A percentile compares a stretch with the other conserved stretches of the same genome.
phyloP scores from a whole-genome alignment of 2,113 vertebrate species.

The Tragulus kanchil region DNA sequence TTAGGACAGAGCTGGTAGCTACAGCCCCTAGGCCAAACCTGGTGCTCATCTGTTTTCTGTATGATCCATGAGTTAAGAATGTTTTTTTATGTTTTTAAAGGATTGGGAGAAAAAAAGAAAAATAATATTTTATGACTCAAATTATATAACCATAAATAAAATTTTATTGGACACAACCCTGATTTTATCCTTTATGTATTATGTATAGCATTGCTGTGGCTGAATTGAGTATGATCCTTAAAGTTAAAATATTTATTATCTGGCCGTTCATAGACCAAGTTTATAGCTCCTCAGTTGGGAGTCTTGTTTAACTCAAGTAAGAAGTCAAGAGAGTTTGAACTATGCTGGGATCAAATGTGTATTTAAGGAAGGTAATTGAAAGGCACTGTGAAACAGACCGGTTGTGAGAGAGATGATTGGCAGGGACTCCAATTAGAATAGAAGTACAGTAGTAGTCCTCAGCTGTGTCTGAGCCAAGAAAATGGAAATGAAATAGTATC shows the following conservation, averaged over 20 bases:
- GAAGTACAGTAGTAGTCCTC: not conserved
- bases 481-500: not conserved
- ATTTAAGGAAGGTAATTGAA: conserved; percentile 15
- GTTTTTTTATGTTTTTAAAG: not conserved
- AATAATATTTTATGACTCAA: not conserved
- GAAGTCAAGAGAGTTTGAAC: not conserved
- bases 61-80: not conserved
- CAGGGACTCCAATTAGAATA: not conserved
- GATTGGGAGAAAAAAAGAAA: not conserved
- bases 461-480: not conserved
- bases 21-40: not conserved
- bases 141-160: not conserved
- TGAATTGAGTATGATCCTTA: not conserved
- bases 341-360: not conserved
- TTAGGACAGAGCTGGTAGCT: not conserved
- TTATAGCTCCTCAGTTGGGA: not conserved
- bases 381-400: not conserved
- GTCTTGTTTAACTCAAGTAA: not conserved
- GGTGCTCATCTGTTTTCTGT: not conserved
- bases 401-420: not conserved
- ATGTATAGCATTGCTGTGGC: not conserved
- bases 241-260: not conserved
- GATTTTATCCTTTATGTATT: not conserved
- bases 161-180: not conserved
- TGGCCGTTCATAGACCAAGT: not conserved